Evolutionary conservation across 2,888 invertebrate species (phyloP), one percentile per base, ranked within the genome.

Genomic region (Camptogramma bilineatum): DNA sequence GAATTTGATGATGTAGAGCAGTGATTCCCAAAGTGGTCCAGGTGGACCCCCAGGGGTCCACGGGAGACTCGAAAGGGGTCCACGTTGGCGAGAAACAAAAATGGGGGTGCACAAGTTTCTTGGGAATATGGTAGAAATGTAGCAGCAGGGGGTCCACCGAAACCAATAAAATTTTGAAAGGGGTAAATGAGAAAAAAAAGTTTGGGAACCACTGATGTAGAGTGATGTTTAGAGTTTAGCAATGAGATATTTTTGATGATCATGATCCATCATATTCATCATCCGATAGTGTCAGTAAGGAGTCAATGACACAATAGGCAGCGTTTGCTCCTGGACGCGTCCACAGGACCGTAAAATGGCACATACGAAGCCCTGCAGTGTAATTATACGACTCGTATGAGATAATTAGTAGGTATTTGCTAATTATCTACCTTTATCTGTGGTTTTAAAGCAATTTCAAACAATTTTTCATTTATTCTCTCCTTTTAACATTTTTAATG

Each of bases 331-430:
- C 55, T 62, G 54, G 51, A 51, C 52, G 52, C 44, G 44, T 4
- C 46, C 60, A 64, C 55, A 60, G 51, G 18, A 59, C 55, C 59
- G 52, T 60, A 55, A 60, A 64, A 60, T 64, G 51, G 39, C 55
- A 63, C 58, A 58, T 63, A 34, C 58, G 46, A 57, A 53, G 52
- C 42, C 57, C 52, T 47, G 46, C 46, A 24, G 56, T 51, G 52
- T 57, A 63, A 63, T 63, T 56, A 56, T 48, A 57, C n/a, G 18
- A 7, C 51, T 9, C 62, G 46, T 47, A 52, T 63, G 63, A 63
- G 50, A 31, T 63, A 63, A 63, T 51, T 58, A 53, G 58, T 53
- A 58, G 39, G 57, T 63, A 52, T 53, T 48, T 44, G 52, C 55
- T 63, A 57, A 57, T 63, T 57, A 62, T 52, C 52, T 62, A 56